A percentile compares a stretch with the other conserved stretches of the same genome.
These are phyloP conservation scores for Clarias platycephalus DNA, from an alignment of 2,797 vertebrate genomes.

Conservation along the genomic window DNA sequence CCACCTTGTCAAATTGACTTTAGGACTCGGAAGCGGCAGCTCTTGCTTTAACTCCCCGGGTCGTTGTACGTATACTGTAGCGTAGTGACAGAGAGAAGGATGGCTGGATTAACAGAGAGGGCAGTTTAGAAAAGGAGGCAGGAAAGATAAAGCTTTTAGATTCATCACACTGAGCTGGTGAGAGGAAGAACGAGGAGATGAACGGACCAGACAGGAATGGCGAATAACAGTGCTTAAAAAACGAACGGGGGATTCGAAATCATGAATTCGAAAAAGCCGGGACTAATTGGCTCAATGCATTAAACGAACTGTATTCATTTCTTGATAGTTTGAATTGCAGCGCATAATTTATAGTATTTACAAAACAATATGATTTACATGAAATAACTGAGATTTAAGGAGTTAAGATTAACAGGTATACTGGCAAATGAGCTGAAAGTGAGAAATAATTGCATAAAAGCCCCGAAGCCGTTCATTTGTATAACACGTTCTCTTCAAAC, in stretches of 20 bases:
- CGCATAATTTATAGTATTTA: too few species aligned
- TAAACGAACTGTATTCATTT: background rate
- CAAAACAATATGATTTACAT: background rate
- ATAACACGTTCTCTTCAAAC: too few species aligned
- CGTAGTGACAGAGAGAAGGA: conserved; percentile 59
- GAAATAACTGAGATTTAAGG: background rate
- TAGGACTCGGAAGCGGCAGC: conserved; percentile 27
- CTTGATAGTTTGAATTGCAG: background rate
- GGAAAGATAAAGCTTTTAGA: conserved; percentile 55
- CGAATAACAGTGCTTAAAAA: background rate
- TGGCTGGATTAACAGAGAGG: conserved; percentile 61
- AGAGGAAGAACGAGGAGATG: conserved; percentile 26
- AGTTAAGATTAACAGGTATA: background rate
- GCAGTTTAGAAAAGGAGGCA: conserved; percentile 58
- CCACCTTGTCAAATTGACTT: conserved; percentile 68
- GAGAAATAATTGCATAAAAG: background rate
- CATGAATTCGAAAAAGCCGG: background rate
- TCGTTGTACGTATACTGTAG: conserved; percentile 44
- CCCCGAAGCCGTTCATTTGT: background rate
- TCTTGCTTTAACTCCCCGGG: conserved; percentile 35
- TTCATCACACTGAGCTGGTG: conserved; percentile 47
- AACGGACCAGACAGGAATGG: conserved; percentile 38
- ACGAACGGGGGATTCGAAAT: background rate
- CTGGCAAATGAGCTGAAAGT: background rate
- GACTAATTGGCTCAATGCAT: background rate